Evolutionary conservation across 2,797 vertebrate species (phyloP).

Genomic region (Melanotaenia maccullochi): DNA sequence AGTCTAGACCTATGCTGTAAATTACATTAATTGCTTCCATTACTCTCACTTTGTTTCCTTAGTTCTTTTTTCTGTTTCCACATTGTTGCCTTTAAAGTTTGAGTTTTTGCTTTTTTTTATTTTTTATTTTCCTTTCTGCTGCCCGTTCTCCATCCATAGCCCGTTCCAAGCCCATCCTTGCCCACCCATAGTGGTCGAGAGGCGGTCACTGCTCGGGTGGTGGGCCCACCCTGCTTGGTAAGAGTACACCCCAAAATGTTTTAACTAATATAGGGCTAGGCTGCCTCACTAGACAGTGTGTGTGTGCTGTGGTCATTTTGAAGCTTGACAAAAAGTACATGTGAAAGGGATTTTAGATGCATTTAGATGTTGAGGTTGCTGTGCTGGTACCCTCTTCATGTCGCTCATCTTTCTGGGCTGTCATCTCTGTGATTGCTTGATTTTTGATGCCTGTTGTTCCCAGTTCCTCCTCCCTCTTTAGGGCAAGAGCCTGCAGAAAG

Average conservation of each 20-base stretch:
- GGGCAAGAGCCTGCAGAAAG: conserved; percentile 17
- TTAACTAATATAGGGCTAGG: conserved; percentile 12
- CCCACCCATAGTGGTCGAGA: conserved; percentile 79
- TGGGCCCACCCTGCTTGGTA: conserved; percentile 82
- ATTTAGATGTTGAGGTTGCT: conserved; percentile 48
- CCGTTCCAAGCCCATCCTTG: conserved; percentile 76
- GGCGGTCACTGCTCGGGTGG: conserved; percentile 73
- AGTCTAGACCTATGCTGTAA: background rate
- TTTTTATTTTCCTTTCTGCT: conserved; percentile 55
- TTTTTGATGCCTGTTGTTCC: conserved; percentile 37
- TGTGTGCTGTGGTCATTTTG: conserved; percentile 34
- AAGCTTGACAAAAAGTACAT: conserved; percentile 33
- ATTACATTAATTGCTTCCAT: background rate
- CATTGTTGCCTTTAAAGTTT: conserved; percentile 29
- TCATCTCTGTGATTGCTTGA: conserved; percentile 39
- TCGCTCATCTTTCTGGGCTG: conserved; percentile 20
- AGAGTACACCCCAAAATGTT: conserved; percentile 53
- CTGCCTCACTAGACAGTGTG: conserved; percentile 21
- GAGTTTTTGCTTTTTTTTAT: conserved; percentile 35
- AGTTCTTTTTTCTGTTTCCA: conserved; percentile 3
- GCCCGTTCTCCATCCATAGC: conserved; percentile 75
- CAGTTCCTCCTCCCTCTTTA: conserved; percentile 38
- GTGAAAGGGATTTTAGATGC: conserved; percentile 41
- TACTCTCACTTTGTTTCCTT: conserved; percentile 20
- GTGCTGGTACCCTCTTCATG: conserved; percentile 33